Evolutionary conservation across 2,113 vertebrate genomes (phyloP), one percentile per base, ranked within the genome.

Genomic region (Corythoichthys haematopterus): DNA sequence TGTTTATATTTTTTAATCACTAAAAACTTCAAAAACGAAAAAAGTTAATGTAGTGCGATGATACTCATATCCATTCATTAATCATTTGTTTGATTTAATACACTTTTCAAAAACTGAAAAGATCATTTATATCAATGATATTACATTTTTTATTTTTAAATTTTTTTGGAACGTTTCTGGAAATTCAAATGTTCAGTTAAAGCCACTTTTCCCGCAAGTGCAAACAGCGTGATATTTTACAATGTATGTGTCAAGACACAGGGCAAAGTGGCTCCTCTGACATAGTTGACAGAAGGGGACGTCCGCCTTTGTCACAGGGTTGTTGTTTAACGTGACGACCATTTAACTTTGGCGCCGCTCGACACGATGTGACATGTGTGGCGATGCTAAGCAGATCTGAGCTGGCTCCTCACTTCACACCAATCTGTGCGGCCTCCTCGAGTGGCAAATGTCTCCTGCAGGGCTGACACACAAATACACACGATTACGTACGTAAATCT

Each of bases 341-440:
- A 40, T 81, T 76, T 62, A 82, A 85, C 76, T 83, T 33, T 66
- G 61, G 47, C 58, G 56, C 72, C 77, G 73, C 85, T 79, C 77
- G 75, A 89, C 90, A 65, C 66, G 71, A 88, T 87, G 81, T 82
- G 88, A 90, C 88, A 80, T 3, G 74, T 74, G 75, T 74, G 83
- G 74, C 72, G 81, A 74, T 78, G 79, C 83, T 70, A 70, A 57
- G 57, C 68, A 79, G 78, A 85, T 87, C 74, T 65, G 64, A 88
- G 76, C 83, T 88, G 88, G 84, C 90, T 85, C 75, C 81, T 78
- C 43, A 74, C 81, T 88, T 91, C 87, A 86, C 83, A 86, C 81
- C 79, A 85, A 88, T 90, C 80, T 86, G 74, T 65, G 69, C 1
- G 55, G 77, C 75, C 76, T 85, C 72, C 64, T 90, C 78, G 78